phyloP scores from a whole-genome alignment of 1,140 invertebrate genomes.

The Agrilus planipennis region DNA sequence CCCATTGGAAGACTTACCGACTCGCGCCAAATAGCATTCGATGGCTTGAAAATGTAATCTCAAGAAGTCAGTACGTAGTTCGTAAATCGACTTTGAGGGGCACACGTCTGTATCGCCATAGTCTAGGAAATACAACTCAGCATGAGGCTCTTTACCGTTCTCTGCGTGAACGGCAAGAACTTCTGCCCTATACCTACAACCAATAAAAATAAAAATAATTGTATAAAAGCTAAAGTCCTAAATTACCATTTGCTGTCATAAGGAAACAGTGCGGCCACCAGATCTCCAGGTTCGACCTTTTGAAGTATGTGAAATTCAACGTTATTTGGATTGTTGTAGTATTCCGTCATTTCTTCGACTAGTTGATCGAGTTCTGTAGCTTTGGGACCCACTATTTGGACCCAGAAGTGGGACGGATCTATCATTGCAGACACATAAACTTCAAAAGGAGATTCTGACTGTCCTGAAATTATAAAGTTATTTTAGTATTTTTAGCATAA shows the following conservation, averaged over 20 bases:
- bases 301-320: constrained; percentile 41
- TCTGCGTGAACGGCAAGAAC: constrained; percentile 46
- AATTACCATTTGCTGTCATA: constrained; percentile 65
- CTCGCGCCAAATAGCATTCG: constrained; percentile 63
- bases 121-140: constrained; percentile 65
- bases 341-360: constrained; percentile 64
- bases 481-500: neutral
- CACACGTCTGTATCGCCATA: constrained; percentile 65
- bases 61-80: constrained; percentile 61
- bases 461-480: constrained; percentile 14
- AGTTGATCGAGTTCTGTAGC: constrained; percentile 59
- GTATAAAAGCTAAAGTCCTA: constrained; percentile 1
- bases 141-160: constrained; percentile 39
- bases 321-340: constrained; percentile 55
- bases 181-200: constrained; percentile 36
- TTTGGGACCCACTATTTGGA: constrained; percentile 62
- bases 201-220: neutral
- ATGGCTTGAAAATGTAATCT: constrained; percentile 63
- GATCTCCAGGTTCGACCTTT: constrained; percentile 52
- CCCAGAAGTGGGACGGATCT: constrained; percentile 69
- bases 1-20: constrained; percentile 40
- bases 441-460: constrained; percentile 49
- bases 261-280: constrained; percentile 65
- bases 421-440: constrained; percentile 72
- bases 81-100: constrained; percentile 45